Evolutionary conservation across 1,140 invertebrate genomes (phyloP).

Genomic region (Colletes gigas): DNA sequence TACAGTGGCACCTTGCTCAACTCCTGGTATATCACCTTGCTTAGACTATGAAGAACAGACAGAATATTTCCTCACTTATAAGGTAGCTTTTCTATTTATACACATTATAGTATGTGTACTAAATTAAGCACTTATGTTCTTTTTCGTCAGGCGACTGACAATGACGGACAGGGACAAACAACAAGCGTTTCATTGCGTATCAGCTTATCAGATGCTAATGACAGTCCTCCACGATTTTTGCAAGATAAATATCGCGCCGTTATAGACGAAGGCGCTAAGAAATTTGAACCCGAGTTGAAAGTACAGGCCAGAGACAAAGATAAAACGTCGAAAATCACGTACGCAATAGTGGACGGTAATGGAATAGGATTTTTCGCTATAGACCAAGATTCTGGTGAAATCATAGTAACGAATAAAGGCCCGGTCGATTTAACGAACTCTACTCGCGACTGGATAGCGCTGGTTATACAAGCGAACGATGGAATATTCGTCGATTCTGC

Average conservation of each 20-base stretch:
- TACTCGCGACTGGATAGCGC: constrained; percentile 81
- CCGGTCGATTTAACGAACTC: constrained; percentile 85
- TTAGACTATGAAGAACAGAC: constrained; percentile 93
- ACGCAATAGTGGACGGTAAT: constrained; percentile 87
- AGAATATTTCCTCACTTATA: constrained; percentile 92
- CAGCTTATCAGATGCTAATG: constrained; percentile 90
- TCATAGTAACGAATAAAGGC: constrained; percentile 84
- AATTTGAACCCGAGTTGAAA: constrained; percentile 89
- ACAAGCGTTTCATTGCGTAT: constrained; percentile 90
- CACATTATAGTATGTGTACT: too few relatives aligned
- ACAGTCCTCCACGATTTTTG: constrained; percentile 90
- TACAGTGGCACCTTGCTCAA: constrained; percentile 89
- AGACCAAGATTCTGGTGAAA: constrained; percentile 86
- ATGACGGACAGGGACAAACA: constrained; percentile 89
- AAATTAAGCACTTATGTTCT: constrained; percentile 17
- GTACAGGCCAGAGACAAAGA: constrained; percentile 89
- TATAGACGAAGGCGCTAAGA: constrained; percentile 91
- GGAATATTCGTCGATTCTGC: constrained; percentile 87
- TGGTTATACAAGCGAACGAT: constrained; percentile 86
- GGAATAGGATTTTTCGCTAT: constrained; percentile 85
- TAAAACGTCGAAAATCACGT: constrained; percentile 89
- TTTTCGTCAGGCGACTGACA: constrained; percentile 88
- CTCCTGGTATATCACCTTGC: constrained; percentile 85
- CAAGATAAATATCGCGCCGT: constrained; percentile 88
- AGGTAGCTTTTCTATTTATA: constrained; percentile 76